Evolutionary conservation across 2,888 invertebrate genomes (phyloP), one percentile per base, ranked within the genome.

Genomic region (Scaptomyza tumidula): DNA sequence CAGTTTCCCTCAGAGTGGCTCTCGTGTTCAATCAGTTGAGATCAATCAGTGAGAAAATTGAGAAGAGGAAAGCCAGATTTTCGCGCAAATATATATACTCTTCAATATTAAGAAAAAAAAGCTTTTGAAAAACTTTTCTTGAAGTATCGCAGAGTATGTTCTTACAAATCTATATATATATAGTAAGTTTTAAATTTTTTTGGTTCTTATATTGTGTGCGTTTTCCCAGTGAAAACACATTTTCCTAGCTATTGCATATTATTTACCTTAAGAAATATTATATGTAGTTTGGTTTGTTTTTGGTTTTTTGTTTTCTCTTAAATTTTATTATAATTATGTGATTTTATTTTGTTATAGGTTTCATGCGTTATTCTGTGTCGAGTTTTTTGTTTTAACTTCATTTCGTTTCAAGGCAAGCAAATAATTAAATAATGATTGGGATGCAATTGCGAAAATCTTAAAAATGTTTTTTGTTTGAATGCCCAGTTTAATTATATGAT

Each of bases 1-100:
- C 89, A 89, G 71, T 82, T 88, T 87, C 86, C 78, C 19, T 19
- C 2, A 19, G 37, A n/a, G 54, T 57, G 44, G 56, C 43, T 39
- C 33, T 43, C 35, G 11, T 57, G 10, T 57, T 50, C 37, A 14
- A 24, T 63, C 48, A 45, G 61, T 70, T 44, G 57, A 10, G 16
- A 37, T 11, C 2, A 43, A 48, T 67, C 37, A 48, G 48, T 44
- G 11, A 13, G 16, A 59, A 46, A 52, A 48, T 43, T 43, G 31
- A 24, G 13, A 10, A 29, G 44, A 35, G 31, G 41, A 48, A 35
- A 58, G 48, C 65, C 49, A 39, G 43, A 27, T 71, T 37, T 64
- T 44, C 65, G 49, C 49, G 44, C 35, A 35, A 35, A 39, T n/a
- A n/a, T n/a, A n/a, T n/a, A 39, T 41, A 16, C 52, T 52, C 53